Conservation (phyloP, 2,888 invertebrate species). For the Pseudeuparius sepicola region DNA sequence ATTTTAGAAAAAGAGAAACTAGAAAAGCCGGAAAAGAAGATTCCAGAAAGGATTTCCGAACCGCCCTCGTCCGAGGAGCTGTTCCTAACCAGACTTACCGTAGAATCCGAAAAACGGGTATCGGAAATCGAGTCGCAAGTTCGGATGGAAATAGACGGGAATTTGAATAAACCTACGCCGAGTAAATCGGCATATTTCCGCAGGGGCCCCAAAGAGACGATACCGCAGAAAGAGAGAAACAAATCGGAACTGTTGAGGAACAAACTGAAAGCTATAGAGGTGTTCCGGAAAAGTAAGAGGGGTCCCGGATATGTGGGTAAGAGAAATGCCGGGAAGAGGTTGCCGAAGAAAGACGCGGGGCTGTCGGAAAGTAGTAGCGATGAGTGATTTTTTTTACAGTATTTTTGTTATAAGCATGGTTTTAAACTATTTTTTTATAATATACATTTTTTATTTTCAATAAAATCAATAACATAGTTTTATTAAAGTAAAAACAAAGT, state of each 20-base stretch:
- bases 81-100: conserved; percentile 18
- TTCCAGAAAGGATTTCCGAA: neutral
- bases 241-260: conserved; percentile 53
- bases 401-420: no score
- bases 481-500: no score
- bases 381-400: no score
- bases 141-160: conserved; percentile 24
- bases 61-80: neutral
- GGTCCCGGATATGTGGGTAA: conserved; percentile 47
- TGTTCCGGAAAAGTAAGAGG: conserved; percentile 56
- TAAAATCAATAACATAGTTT: no score
- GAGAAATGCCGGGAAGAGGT: conserved; percentile 37
- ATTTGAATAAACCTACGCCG: conserved; percentile 18
- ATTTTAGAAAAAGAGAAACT: conserved; percentile 8
- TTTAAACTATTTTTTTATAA: no score
- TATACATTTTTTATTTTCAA: no score
- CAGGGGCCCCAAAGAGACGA: conserved; percentile 45
- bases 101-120: conserved; percentile 27
- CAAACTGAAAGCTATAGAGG: conserved; percentile 65
- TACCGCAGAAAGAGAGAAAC: conserved; percentile 65
- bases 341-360: conserved; percentile 51
- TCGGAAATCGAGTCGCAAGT: conserved; percentile 30
- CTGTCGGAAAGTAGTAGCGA: no score
- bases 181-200: neutral
- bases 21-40: conserved; percentile 10